Evolutionary conservation across 2,888 invertebrate species (phyloP), one percentile per base, ranked within the genome.

Genomic region (Athalia circularis): DNA sequence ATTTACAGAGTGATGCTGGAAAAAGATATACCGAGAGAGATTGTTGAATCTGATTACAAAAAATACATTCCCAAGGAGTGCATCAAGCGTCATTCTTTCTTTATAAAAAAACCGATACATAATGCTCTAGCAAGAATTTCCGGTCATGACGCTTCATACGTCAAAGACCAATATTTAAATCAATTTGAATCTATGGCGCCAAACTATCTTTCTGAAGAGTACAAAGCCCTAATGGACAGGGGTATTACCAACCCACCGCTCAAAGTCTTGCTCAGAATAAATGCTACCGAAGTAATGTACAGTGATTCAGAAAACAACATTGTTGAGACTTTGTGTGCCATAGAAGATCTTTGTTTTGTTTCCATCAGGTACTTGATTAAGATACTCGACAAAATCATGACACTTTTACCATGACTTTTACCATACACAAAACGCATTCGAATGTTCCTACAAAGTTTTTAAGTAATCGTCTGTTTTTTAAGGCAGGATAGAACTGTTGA

Each of bases 271-370:
- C 85, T 92, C 9, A 87, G 88, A 80, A 88, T 93, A 1, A 91
- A 91, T 82, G 90, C 91, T 2, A 80, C 84, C 4, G 87, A 87
- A 77, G 84, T 90, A 6, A 87, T 85, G 79, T 89, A 86, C 75
- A 85, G 81, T 52, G 87, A 88, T 74, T 72, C 79, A 3, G 83
- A 84, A 52, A 82, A 82, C 7, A 83, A 79, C 6, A 79, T 81
- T 50, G 80, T 64, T 70, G 82, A 82, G 3, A 81, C 80, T 57
- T 92, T 97, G 7, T 96, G 96, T 86, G 92, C 94, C 54, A 94
- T 97, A 86, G 96, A 96, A 88, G 96, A 97, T 84, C 91, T 98
- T 80, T 96, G 96, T 87, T 96, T 95, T 87, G 91, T 97, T 83
- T 96, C 96, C 79, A 94, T 96, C 80, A 93, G 92, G 84, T 90